Evolutionary conservation across 1,140 invertebrate genomes (phyloP), one percentile per base, ranked within the genome.

Genomic region (Pristionchus pacificus): DNA sequence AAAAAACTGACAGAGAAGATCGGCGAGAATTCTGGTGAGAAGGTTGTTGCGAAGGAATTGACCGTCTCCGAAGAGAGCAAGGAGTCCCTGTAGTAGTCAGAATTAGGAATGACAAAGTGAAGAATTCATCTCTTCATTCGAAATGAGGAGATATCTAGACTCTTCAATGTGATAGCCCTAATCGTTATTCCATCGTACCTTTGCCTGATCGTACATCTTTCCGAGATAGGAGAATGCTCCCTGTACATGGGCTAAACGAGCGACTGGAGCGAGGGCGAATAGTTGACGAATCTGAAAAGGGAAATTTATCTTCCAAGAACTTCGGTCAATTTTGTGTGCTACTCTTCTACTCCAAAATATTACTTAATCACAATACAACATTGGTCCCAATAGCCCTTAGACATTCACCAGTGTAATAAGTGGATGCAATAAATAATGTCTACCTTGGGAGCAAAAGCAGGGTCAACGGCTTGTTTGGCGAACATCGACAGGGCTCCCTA

Each of bases 401-500:
- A n/a, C 15, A 32, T 25, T 68, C 14, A 73, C 14, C 6, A 10
- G 24, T 15, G 2, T 19, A 72, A 63, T 6, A 33, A 25, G 30
- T 6, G 31, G 2, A 14, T 30, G 13, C 24, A 31, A 24, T n/a
- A 19, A 6, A 19, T 32, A 3, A 28, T 71, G 1, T 19, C 1
- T 0, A 75, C 74, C 73, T 79, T 78, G 31, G 75, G 57, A n/a
- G n/a, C 49, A 29, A 77, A 75, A 30, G 68, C 77, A 13, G 64
- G 71, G 14, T 68, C 55, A 58, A 65, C 38, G 25, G 80, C 78
- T n/a, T 87, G 77, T 25, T 78, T 77, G 1, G 81, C 79, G 74
- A 87, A 88, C 64, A 80, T 83, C 14, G 85, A 84, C 33, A 84
- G 70, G 6, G 85, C 85, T 67, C 87, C 87, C 74, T 87, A 60